Conservation (phyloP, 2,113 vertebrate genomes). For the Prolemur simus region DNA sequence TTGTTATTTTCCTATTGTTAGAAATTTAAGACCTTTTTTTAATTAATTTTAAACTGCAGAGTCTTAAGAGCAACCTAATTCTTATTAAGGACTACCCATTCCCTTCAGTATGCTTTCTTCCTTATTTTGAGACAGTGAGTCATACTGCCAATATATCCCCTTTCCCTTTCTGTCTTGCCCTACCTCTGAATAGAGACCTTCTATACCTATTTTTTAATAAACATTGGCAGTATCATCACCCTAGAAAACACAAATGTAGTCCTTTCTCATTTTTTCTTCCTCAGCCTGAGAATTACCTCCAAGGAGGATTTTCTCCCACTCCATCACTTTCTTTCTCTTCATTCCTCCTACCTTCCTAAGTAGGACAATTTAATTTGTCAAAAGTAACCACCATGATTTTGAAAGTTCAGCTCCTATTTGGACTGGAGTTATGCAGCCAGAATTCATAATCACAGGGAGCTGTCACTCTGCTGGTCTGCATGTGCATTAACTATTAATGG, state of each 20-base stretch:
- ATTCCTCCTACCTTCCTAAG: constrained; percentile 52
- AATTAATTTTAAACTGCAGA: constrained; percentile 65
- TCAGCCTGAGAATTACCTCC: constrained; percentile 56
- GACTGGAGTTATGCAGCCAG: constrained; percentile 64
- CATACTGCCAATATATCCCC: neutral
- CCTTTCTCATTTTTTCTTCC: constrained; percentile 18
- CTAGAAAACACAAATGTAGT: constrained; percentile 25
- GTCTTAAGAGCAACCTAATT: constrained; percentile 38
- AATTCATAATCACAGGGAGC: constrained; percentile 75
- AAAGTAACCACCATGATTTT: constrained; percentile 76
- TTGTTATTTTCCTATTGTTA: constrained; percentile 37
- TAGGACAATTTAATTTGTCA: constrained; percentile 72
- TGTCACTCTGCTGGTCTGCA: constrained; percentile 74
- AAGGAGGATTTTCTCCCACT: constrained; percentile 37
- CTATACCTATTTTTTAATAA: constrained; percentile 44
- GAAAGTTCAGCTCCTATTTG: constrained; percentile 81
- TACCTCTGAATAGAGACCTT: neutral
- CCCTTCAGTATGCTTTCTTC: constrained; percentile 57
- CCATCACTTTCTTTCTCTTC: constrained; percentile 47
- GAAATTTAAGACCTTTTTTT: constrained; percentile 67
- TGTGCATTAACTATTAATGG: constrained; percentile 79
- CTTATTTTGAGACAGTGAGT: constrained; percentile 42
- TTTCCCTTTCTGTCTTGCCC: neutral
- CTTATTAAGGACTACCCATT: constrained; percentile 59
- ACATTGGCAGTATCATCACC: constrained; percentile 30